These are phyloP conservation scores for Taphrorychus bicolor DNA, from an alignment of 2,888 invertebrate genomes.

Conservation along the genomic window DNA sequence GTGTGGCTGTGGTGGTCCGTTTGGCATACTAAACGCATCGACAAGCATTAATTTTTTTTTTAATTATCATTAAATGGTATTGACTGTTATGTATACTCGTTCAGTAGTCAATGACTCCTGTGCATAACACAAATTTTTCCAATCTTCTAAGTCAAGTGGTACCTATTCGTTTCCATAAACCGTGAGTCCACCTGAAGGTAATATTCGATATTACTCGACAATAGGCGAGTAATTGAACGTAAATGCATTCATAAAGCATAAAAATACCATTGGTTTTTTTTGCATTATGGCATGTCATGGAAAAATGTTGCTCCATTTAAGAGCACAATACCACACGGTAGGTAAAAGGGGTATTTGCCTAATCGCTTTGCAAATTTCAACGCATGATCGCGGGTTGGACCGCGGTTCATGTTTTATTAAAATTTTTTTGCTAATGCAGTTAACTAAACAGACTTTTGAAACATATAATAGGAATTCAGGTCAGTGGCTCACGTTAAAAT, in stretches of 20 bases:
- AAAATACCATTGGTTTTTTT: background rate
- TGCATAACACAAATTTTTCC: too few relatives aligned
- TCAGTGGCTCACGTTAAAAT: background rate
- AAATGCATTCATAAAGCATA: background rate
- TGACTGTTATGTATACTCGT: background rate
- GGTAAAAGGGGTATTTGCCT: conserved; percentile 1
- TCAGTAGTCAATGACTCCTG: background rate
- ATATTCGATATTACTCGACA: background rate
- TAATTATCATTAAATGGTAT: background rate
- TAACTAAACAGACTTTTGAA: conserved; percentile 1
- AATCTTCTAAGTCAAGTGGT: background rate
- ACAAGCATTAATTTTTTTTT: background rate
- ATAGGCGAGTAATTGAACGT: background rate
- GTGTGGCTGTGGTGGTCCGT: background rate
- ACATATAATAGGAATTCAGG: background rate
- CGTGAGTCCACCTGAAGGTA: too few relatives aligned
- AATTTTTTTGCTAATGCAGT: background rate
- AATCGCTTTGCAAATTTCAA: conserved; percentile 1
- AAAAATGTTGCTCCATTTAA: background rate
- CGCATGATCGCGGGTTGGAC: conserved; percentile 6
- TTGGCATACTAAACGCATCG: background rate
- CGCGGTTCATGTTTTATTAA: background rate
- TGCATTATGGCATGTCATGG: background rate
- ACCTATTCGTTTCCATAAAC: background rate
- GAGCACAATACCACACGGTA: background rate